Base-by-base conservation (phyloP, 2,113 vertebrate genomes). In the Tympanuchus pallidicinctus region DNA sequence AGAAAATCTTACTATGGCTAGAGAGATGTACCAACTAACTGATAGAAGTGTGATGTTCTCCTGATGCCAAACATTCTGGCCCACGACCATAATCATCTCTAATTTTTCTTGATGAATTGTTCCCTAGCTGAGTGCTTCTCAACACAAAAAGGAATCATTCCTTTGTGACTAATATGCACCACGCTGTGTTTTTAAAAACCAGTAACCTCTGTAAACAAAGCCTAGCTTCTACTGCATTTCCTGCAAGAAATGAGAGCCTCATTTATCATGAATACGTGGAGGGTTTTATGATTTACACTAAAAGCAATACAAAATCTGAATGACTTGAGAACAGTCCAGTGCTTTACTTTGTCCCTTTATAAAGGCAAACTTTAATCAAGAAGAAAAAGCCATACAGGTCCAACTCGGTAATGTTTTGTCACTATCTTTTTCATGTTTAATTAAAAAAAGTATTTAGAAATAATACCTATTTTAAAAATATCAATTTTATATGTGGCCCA, bases 111-210 rank as follows among this genome's bases (percentile, higher is more conserved):
- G 22, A 22, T 40, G n/a, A 4, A 21, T 54, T 30, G 0, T 32
- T 83, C 16, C 15, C 18, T 28, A 48, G n/a, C 14, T 61, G 16
- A 43, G 21, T 34, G 50, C 63, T 75, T 66, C 61, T 63, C 30
- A 88, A 42, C 15, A 65, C 10, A 45, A 40, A 57, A 11, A 11
- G 7, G 4, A 86, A 90, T 61, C 17, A 27, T 3, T 56, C 40
- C 52, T 59, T 28, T 28, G 21, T 43, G 40, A 71, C 25, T 47
- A 11, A 0, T 0, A 89, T 9, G 5, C 32, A 50, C 8, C 15
- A 28, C 27, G 65, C 21, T 22, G 50, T 64, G n/a, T 28, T 6
- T 45, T 70, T 63, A 24, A 65, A 65, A 77, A 81, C 21, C 3
- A 71, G 14, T 7, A 38, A 32, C 1, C 11, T 64, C 28, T 19